These are phyloP conservation scores for Polia nebulosa DNA, from an alignment of 2,888 invertebrate species.

Conservation along the genomic window DNA sequence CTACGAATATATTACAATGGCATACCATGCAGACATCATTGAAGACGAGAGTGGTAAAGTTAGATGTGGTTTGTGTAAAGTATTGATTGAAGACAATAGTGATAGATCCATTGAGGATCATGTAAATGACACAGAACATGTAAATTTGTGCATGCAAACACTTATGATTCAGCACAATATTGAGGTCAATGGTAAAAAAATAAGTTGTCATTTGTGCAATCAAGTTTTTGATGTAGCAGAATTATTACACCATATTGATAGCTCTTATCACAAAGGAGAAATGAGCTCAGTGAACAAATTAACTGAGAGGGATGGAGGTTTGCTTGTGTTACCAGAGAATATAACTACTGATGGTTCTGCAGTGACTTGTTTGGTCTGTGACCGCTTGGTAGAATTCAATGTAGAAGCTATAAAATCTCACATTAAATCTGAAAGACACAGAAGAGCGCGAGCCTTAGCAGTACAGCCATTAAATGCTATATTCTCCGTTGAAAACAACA, in stretches of 20 bases:
- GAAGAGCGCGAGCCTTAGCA: constrained; percentile 71
- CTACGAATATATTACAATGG: constrained; percentile 25
- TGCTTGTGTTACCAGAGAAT: constrained; percentile 68
- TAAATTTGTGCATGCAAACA: constrained; percentile 63
- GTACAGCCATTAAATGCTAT: constrained; percentile 79
- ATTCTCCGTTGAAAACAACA: constrained; percentile 74
- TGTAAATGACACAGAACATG: constrained; percentile 66
- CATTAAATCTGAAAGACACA: constrained; percentile 66
- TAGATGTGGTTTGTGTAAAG: constrained; percentile 73
- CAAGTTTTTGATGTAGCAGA: constrained; percentile 44
- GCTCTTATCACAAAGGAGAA: constrained; percentile 59
- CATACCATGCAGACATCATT: constrained; percentile 72
- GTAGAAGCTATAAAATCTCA: constrained; percentile 65
- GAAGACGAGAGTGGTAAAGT: constrained; percentile 62
- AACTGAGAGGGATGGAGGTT: constrained; percentile 71
- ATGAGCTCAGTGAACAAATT: constrained; percentile 61
- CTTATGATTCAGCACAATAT: constrained; percentile 72
- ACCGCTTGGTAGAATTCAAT: constrained; percentile 64
- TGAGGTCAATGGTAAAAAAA: constrained; percentile 40
- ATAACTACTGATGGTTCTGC: constrained; percentile 36
- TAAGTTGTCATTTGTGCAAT: constrained; percentile 70
- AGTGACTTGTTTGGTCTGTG: constrained; percentile 71
- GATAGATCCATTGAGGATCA: constrained; percentile 68
- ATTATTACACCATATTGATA: constrained; percentile 66
- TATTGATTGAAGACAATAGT: constrained; percentile 62